phyloP scores from a whole-genome alignment of 2,797 vertebrate species.

The Bradypodion ventrale region DNA sequence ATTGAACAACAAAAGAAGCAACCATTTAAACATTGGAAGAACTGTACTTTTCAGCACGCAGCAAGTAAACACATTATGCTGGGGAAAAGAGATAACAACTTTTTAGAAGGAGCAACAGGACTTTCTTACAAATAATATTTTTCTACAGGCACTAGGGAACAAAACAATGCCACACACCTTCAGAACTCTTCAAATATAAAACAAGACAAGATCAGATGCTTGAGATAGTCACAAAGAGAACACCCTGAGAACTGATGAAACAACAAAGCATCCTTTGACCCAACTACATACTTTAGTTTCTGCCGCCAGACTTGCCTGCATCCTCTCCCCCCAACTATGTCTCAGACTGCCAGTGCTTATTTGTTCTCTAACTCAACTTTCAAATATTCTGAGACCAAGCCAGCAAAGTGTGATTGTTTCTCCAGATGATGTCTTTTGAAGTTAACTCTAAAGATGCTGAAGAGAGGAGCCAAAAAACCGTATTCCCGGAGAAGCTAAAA shows the following conservation, averaged over 20 bases:
- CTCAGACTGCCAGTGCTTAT: slow-evolving; percentile 32
- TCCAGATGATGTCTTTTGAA: slow-evolving; percentile 52
- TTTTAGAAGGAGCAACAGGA: neutral
- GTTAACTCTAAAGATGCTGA: slow-evolving; percentile 31
- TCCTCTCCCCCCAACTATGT: slow-evolving; percentile 24
- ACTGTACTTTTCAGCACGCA: neutral
- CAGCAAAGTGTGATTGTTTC: slow-evolving; percentile 42
- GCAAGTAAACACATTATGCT: neutral
- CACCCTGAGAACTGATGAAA: neutral
- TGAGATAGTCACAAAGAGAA: neutral
- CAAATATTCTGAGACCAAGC: slow-evolving; percentile 43
- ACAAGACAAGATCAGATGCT: neutral
- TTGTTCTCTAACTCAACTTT: slow-evolving; percentile 46
- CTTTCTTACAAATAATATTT: neutral
- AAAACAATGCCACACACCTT: neutral
- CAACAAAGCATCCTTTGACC: slow-evolving; percentile 18
- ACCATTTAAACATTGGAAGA: neutral
- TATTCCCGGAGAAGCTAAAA: neutral
- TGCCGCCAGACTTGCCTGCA: slow-evolving; percentile 6
- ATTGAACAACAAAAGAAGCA: neutral
- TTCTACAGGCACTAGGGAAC: neutral
- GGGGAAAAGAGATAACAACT: neutral
- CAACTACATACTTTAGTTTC: slow-evolving; percentile 15
- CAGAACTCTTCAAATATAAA: neutral
- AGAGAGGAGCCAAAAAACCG: fast-evolving